Percentiles rank a stretch among this genome's conserved stretches.
These are phyloP conservation scores for Actenoides lindsayi DNA, from an alignment of 2,113 vertebrate species.

Conservation along the genomic window DNA sequence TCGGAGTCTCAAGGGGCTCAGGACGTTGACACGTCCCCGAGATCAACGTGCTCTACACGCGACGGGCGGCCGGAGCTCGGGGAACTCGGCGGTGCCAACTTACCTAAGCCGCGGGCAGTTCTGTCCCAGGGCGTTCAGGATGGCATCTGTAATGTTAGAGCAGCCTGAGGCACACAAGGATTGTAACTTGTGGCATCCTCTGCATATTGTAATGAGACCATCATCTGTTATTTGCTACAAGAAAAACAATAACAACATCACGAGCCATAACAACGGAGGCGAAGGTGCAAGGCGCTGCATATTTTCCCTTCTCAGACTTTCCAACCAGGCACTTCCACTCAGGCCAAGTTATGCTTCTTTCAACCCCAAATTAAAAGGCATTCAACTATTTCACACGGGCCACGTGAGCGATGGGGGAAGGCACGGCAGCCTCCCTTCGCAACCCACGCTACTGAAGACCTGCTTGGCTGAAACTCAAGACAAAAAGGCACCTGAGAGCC, in stretches of 20 bases:
- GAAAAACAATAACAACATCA: not conserved
- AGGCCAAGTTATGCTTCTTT: not conserved
- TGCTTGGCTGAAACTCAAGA: not conserved
- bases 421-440: not conserved
- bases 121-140: conserved; percentile 94
- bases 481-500: not conserved
- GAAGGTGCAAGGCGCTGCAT: not conserved
- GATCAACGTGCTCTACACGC: not conserved
- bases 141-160: conserved; percentile 96
- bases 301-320: not conserved
- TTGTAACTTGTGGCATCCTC: conserved; percentile 95
- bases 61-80: not conserved
- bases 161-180: conserved; percentile 97
- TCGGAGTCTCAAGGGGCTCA: not conserved
- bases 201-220: conserved; percentile 97
- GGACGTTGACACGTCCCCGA: accelerated
- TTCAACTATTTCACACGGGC: not conserved
- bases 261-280: not conserved
- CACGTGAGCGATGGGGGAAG: not conserved
- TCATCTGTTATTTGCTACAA: conserved; percentile 98
- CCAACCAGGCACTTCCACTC: not conserved
- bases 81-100: not conserved
- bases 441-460: not conserved
- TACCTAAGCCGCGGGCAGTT: conserved; percentile 96
- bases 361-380: not conserved